Percentiles rank a stretch among this genome's conserved stretches.
Evolutionary conservation across 2,888 invertebrate species (phyloP).

Genomic region (Allolobophora icterica): DNA sequence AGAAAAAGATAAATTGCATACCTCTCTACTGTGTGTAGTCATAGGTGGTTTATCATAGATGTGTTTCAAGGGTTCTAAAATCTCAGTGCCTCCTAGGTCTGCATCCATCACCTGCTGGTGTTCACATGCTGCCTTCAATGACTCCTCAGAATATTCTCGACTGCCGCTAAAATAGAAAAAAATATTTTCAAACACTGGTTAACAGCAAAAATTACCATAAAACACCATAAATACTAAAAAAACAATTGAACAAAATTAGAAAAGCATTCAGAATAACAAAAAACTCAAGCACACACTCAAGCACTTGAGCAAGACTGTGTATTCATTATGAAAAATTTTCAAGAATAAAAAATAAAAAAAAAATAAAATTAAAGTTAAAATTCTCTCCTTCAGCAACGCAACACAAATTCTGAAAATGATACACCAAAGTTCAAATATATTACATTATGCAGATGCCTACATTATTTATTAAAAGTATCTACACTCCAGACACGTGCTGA

Average conservation of each 20-base stretch:
- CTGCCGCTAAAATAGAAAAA: constrained; percentile 45
- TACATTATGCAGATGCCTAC: too few species aligned
- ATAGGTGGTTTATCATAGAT: constrained; percentile 48
- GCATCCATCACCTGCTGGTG: constrained; percentile 53
- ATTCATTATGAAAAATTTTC: too few species aligned
- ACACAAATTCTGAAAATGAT: too few species aligned
- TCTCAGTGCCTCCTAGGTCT: constrained; percentile 61
- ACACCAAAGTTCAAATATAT: too few species aligned
- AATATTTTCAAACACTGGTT: background rate
- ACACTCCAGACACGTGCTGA: background rate
- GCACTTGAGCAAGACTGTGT: background rate
- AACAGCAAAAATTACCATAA: background rate
- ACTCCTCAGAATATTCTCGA: constrained; percentile 52
- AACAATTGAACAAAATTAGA: background rate
- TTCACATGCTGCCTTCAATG: constrained; percentile 49
- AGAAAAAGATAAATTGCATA: too few species aligned
- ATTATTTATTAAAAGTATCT: too few species aligned
- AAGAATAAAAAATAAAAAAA: too few species aligned
- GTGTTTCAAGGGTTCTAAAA: constrained; percentile 54
- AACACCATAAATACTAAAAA: background rate
- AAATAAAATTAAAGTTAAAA: too few species aligned
- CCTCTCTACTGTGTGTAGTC: constrained; percentile 29
- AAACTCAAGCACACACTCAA: background rate
- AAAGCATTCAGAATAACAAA: background rate
- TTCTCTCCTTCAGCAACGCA: too few species aligned